Evolutionary conservation across 1,140 invertebrate genomes (phyloP).

Genomic region (Holcopasites calliopsidis): DNA sequence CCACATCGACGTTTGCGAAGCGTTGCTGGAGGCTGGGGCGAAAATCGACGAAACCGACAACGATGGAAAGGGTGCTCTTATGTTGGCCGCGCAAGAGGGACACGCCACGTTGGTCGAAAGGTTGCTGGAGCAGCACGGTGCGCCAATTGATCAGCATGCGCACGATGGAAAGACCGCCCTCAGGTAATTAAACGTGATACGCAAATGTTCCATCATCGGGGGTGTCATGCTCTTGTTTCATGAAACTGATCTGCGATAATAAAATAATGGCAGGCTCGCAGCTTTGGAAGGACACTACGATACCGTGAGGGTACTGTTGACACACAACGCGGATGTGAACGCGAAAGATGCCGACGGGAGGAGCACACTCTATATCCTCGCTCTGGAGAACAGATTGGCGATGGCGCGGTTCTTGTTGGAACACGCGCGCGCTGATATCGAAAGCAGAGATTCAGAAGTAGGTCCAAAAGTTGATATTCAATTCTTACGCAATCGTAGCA

Average conservation of each 20-base stretch:
- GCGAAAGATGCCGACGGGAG: conserved; percentile 95
- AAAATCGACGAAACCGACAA: conserved; percentile 95
- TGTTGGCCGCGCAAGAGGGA: conserved; percentile 94
- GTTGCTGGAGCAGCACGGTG: conserved; percentile 87
- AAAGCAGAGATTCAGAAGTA: conserved; percentile 93
- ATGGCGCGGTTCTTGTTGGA: conserved; percentile 92
- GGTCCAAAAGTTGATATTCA: conserved; percentile 74
- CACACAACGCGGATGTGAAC: conserved; percentile 91
- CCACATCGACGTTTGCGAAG: conserved; percentile 92
- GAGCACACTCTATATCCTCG: conserved; percentile 94
- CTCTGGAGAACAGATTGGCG: conserved; percentile 92
- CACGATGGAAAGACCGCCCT: conserved; percentile 97
- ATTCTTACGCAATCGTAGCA: too few relatives aligned
- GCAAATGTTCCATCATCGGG: too few relatives aligned
- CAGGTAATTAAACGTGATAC: conserved; percentile 78
- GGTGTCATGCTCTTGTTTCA: background rate
- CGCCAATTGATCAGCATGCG: conserved; percentile 92
- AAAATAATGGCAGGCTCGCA: conserved; percentile 82
- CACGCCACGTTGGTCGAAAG: conserved; percentile 86
- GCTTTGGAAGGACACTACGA: conserved; percentile 93
- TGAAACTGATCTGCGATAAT: background rate
- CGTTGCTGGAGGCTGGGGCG: conserved; percentile 94
- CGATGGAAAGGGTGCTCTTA: conserved; percentile 94
- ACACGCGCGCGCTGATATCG: conserved; percentile 89
- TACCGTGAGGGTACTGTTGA: conserved; percentile 87